Conservation (phyloP, 2,888 invertebrate species). For the Neoascia interrupta region DNA sequence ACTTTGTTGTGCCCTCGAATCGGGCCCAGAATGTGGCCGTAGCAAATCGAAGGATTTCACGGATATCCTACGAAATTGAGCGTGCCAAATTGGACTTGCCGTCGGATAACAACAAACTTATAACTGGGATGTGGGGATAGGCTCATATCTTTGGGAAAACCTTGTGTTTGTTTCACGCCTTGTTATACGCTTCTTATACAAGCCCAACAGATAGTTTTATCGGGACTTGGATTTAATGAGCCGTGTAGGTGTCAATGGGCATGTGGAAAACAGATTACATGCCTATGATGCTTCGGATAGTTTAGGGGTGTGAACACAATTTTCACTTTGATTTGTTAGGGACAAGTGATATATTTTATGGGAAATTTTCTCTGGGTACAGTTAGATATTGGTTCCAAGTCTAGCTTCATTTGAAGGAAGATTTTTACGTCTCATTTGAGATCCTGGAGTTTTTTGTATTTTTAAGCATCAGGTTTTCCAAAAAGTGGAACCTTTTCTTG, state of each 20-base stretch:
- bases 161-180: slow-evolving; percentile 52
- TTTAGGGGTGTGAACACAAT: no score
- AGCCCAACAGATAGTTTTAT: slow-evolving; percentile 14
- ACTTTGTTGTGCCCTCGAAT: slow-evolving; percentile 28
- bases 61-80: slow-evolving; percentile 61
- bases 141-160: slow-evolving; percentile 40
- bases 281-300: no score
- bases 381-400: no score
- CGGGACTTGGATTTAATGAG: slow-evolving; percentile 31
- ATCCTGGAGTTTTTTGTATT: no score
- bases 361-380: no score
- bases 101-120: slow-evolving; percentile 31
- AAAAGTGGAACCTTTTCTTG: no score
- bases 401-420: no score
- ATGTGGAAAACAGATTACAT: slow-evolving; percentile 21
- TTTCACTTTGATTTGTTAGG: no score
- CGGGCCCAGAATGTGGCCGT: slow-evolving; percentile 46
- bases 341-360: no score
- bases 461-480: no score
- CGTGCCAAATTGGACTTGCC: slow-evolving; percentile 40
- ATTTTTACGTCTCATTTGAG: no score
- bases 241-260: slow-evolving; percentile 40
- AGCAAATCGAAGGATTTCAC: slow-evolving; percentile 60
- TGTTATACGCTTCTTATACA: slow-evolving; percentile 46
- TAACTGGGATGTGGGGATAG: neutral